These are phyloP conservation scores for Tiphia femorata DNA, from an alignment of 2,888 invertebrate genomes.

Conservation along the genomic window DNA sequence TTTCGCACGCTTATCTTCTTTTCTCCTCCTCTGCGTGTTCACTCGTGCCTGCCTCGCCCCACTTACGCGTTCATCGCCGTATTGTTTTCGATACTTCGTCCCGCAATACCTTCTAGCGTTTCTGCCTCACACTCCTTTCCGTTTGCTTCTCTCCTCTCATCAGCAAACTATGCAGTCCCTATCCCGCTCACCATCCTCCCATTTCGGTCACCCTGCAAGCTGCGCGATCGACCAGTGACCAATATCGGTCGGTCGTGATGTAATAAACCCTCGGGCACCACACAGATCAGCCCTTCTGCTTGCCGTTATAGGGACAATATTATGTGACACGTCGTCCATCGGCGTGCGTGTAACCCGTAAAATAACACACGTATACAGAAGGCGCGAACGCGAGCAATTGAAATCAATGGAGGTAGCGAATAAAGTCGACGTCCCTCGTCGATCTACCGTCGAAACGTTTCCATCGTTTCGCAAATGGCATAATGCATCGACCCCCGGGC, in stretches of 20 bases:
- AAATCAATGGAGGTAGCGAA: no score
- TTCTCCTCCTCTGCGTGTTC: not conserved
- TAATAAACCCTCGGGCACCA: constrained; percentile 47
- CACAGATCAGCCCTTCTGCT: constrained; percentile 21
- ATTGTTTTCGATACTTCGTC: not conserved
- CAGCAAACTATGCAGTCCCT: not conserved
- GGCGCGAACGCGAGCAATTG: no score
- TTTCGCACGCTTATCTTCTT: not conserved
- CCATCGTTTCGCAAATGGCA: no score
- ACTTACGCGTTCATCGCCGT: not conserved
- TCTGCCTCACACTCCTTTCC: not conserved
- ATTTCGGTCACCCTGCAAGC: constrained; percentile 16
- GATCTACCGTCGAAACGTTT: no score
- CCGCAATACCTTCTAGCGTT: no score
- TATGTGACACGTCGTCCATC: constrained; percentile 41
- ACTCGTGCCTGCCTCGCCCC: not conserved
- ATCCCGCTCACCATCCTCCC: not conserved
- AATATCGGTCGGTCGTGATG: constrained; percentile 45
- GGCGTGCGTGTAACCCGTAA: constrained; percentile 19
- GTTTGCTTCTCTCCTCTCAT: not conserved
- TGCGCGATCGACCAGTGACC: constrained; percentile 46
- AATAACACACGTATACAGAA: not conserved
- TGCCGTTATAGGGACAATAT: constrained; percentile 47
- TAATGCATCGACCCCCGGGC: no score
- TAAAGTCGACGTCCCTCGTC: no score